Evolutionary conservation across 2,888 invertebrate species (phyloP), one percentile per base, ranked within the genome.

Genomic region (Parasteatoda lunata): DNA sequence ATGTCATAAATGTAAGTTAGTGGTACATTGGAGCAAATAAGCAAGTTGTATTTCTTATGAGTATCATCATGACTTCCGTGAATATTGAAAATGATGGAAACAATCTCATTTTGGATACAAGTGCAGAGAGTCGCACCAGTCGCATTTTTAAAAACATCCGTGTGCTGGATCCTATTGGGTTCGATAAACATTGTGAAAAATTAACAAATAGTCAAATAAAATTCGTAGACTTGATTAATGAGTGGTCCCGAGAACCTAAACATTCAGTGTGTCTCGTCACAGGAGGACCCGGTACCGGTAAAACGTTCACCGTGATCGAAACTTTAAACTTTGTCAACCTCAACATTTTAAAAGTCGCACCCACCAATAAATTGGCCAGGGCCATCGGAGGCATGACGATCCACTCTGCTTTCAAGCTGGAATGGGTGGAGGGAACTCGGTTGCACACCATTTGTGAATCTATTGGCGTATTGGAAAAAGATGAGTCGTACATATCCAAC

Each of bases 281-380:
- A 3, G 79, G 79, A 8, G 79, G 79, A 7, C 79, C 79, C 3
- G 79, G 79, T 5, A 45, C 79, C 4, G 72, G 79, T 1, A 80
- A 80, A 65, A 80, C 71, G 0, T 65, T 65, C 30, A 13, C 65
- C 30, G 65, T 72, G 0, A 59, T 9, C 0, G 48, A 48, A 11
- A n/a, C 45, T 3, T 51, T 80, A 15, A 48, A 80, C 9, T n/a
- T 4, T 5, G 49, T 72, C 0, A 9, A 13, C 0, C 7, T 49
- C 4, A 1, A 30, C 0, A 59, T 65, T 30, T 65, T 80, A 49
- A 15, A 30, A 0, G 72, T 80, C 72, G 65, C 71, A 4, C 45
- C 11, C 0, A 80, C 79, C 0, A 72, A 64, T 13, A 59, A 51
- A 3, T 13, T 51, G 0, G 79, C 79, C 4, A 5, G 51, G 7